Base-by-base conservation (phyloP, 2,797 vertebrate genomes). In the Acropternis orthonyx region DNA sequence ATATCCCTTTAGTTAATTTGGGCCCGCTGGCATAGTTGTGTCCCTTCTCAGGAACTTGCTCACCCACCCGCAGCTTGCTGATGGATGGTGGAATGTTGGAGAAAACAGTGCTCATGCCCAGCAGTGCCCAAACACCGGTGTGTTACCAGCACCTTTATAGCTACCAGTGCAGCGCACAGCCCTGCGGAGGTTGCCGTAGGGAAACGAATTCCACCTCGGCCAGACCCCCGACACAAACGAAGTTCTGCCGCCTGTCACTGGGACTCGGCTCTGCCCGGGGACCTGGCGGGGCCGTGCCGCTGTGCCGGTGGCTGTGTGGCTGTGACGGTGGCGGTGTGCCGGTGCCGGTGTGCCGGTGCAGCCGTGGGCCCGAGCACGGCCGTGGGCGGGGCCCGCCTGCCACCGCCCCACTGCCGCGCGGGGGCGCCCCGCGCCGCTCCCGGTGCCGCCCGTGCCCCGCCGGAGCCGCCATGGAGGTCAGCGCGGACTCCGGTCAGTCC, bases 401-500 rank as follows among this genome's bases (percentile, higher is more conserved):
- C 2, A 52, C 7, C 23, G 37, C 55, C 8, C 5, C 24, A 5
- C 26, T 9, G 54, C 73, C 92, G 66, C 46, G 28, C 6, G 72
- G 72, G 52, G 62, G 82, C 81, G 34, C 46, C 11, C 4, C 3
- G 3, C 30, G 11, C 58, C 14, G 26, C 21, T 36, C 16, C 7
- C 7, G 7, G 11, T 12, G 24, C 28, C 14, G 7, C 34, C 9
- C 8, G n/a, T 6, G 30, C 43, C 23, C 5, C 16, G 21, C 20
- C 15, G 28, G 32, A 10, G 41, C 58, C 24, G 72, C 14, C 73
- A 95, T 96, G 96, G 96, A 96, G 90, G 96, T 88, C 93, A 97
- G 95, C 96, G 94, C 93, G 84, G 97, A 97, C 86, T 79, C 97
- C 84, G 97, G 97, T 98, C 94, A 97, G 97, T 93, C 58, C 56